Base-by-base conservation (phyloP, 2,888 invertebrate species). In the Melanostoma scalare region DNA sequence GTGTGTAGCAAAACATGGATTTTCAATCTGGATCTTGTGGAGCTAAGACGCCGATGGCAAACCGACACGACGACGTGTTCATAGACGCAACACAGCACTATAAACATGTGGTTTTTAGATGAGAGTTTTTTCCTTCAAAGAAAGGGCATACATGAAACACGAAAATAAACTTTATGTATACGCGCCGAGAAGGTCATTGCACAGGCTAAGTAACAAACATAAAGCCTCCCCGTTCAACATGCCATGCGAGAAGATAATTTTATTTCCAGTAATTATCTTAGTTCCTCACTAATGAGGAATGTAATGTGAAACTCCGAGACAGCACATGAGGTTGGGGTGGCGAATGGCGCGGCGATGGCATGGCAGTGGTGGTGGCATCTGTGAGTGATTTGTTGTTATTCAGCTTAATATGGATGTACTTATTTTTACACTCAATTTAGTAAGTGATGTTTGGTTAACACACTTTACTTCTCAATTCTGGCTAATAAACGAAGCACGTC, bases 261-360 rank as follows among this genome's bases (percentile, higher is more conserved):
- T 65, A 71, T 71, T 84, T 74, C 63, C 79, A 84, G 79, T 61
- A 58, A 79, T 74, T 84, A 79, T 84, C 46, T 79, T 35, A 46
- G 53, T 69, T 65, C 48, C 46, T 67, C 52, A 36, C 74, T 84
- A 60, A 74, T 61, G 78, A 79, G 65, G 60, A 60, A 65, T 69
- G 74, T 69, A 78, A 63, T 82, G 67, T 52, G 56, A 82, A 72
- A 68, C 68, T 48, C 50, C 67, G 72, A 61, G 61, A 60, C 67
- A 60, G 48, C 52, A 72, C 38, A 67, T 63, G 50, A 36, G 36
- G 42, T 46, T 53, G 36, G 48, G 48, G 42, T 35, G 30, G 58
- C 20, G n/a, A 35, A n/a, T 5, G 50, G n/a, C 30, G 30, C 35
- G 40, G n/a, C 20, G 20, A 20, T 20, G 20, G 20, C 20, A 46